Percentiles rank a stretch among this genome's conserved stretches.
phyloP scores from a whole-genome alignment of 35 echinoderm and acorn worm species.

The Ophiothrix spiculata region DNA sequence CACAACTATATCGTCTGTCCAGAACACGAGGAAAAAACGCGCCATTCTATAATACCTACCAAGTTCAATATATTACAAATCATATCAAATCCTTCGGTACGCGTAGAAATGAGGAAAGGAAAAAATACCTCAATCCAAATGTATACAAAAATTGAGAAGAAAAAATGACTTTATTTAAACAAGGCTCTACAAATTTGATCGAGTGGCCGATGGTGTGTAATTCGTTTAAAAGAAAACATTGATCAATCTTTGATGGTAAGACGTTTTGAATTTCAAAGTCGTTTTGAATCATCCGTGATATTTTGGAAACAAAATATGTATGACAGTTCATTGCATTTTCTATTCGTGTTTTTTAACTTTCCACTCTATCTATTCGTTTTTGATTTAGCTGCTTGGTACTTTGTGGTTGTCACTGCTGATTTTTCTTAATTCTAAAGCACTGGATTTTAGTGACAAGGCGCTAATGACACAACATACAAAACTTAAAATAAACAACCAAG shows the following conservation, averaged over 20 bases:
- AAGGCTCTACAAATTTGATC: neutral
- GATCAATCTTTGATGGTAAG: too few species aligned
- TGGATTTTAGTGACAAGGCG: too few species aligned
- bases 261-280: too few species aligned
- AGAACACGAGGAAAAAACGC: neutral
- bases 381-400: too few species aligned
- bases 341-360: too few species aligned
- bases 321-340: neutral
- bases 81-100: neutral
- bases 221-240: conserved; percentile 7
- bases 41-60: neutral
- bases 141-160: neutral
- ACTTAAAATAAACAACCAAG: too few species aligned
- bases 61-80: neutral
- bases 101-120: neutral
- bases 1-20: neutral
- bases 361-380: too few species aligned
- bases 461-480: too few species aligned
- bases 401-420: too few species aligned
- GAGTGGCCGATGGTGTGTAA: neutral
- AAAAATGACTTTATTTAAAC: conserved; percentile 13
- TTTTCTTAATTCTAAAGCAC: too few species aligned
- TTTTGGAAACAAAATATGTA: neutral
- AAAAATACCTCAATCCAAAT: neutral
- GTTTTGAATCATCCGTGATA: too few species aligned